Base-by-base conservation (phyloP, 2,888 invertebrate genomes). In the Synergus japonicus region DNA sequence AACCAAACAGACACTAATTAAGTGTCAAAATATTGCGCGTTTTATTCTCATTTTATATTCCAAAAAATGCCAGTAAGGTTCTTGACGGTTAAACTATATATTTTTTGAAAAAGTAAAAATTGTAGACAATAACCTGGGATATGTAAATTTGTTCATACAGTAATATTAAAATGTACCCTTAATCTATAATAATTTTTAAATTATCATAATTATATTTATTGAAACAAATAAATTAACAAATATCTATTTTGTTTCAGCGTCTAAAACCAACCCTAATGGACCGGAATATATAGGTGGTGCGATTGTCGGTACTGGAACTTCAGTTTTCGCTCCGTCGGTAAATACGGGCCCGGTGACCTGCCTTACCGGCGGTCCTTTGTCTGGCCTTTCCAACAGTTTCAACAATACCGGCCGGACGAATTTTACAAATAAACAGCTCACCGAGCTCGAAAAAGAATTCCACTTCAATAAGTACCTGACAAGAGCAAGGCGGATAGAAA, bases 391-490 rank as follows among this genome's bases (percentile, higher is more conserved):
- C 5, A 88, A 89, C 8, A 87, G 88, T 66, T 92, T 94, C 85
- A 97, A 97, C 93, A 96, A 96, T 93, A 97, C 97, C 15, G 98
- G 98, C 54, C 94, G 99, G 78, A 99, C 99, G 60, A 99, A 99
- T 93, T 99, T 99, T 94, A 99, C 99, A 86, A 99, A 99, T 93
- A 99, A 99, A 93, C 99, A 99, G 92, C 95, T 99, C 84, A 99
- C 99, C 2, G 99, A 99, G 93, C 94, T 99, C 85, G 99, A 99
- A 92, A 99, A 99, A 92, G 99, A 99, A 93, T 99, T 99, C 93
- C 99, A 99, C 93, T 99, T 98, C 93, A 99, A 99, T 94, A 99
- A 98, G 93, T 99, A 99, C 94, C 95, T 99, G 89, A 99, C 99
- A 60, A 94, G 99, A 87, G 99, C 98, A 60, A 94, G 99, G 85